Evolutionary conservation across 2,113 vertebrate genomes (phyloP), one percentile per base, ranked within the genome.

Genomic region (Gasterosteus aculeatus): DNA sequence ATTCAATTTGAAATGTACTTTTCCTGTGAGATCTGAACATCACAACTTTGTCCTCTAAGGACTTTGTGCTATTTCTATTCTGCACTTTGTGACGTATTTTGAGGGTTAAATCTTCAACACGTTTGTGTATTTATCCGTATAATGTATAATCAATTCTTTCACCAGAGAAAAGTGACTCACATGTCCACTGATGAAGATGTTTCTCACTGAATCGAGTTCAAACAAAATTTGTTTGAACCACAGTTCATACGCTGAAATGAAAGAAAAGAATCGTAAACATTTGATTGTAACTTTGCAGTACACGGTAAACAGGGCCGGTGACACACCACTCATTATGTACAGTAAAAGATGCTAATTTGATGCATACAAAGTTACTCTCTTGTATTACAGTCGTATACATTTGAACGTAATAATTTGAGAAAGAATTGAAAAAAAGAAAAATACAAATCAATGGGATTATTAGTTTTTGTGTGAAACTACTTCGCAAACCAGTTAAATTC

Each of bases 201-300:
- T 93, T 62, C 97, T 92, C 76, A 99, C 96, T 41, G 97, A 99
- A 89, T 99, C 97, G 51, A 99, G 86, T 91, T 99, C 98, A 95
- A 96, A 99, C 47, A 99, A 89, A 78, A 99, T 97, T 89, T 99
- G 97, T 86, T 99, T 99, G 92, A 99, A 99, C 97, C 98, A 99
- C 65, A 99, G 95, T 84, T 99, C 97, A 84, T 98, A 99, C 62
- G 95, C 98, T 97, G 84, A 14, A 89, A 88, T 42, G 31, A 29
- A 77, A 84, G 84, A 87, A 10, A 33, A 56, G 5, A 15, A 14
- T 59, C 16, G 33, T 10, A 14, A 26, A 78, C 14, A 75, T 19
- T 19, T 33, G 3, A 56, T 4, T 41, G 3, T 18, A n/a, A 53
- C 59, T 26, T 35, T 8, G 57, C 65, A 42, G 26, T 8, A 63